Evolutionary conservation across 2,888 invertebrate species (phyloP).

Genomic region (Ariolimax columbianus): DNA sequence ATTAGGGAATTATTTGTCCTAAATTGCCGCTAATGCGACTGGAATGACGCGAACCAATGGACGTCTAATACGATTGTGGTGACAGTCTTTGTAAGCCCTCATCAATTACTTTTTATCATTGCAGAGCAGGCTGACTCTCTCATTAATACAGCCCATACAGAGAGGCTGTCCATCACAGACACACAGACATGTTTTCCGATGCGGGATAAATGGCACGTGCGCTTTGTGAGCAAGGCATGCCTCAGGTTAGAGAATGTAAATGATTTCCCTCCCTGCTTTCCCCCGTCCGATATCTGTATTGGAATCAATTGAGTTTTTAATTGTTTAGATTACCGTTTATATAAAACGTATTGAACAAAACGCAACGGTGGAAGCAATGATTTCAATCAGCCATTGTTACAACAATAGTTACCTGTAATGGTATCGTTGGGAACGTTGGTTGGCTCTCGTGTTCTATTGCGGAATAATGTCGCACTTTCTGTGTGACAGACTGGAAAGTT

Average conservation of each 20-base stretch:
- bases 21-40: slow-evolving; percentile 51
- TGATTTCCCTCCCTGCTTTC: neutral
- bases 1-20: slow-evolving; percentile 47
- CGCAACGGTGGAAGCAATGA: neutral
- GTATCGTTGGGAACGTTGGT: neutral
- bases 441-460: neutral
- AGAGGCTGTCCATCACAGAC: neutral
- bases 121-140: slow-evolving; percentile 8
- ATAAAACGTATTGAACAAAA: neutral
- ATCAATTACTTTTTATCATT: slow-evolving; percentile 51
- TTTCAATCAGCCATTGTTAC: neutral
- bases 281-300: neutral
- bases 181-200: neutral
- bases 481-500: neutral
- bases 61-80: slow-evolving; percentile 50
- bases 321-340: neutral
- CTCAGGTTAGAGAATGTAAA: neutral
- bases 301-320: slow-evolving; percentile 1
- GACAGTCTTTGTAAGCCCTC: slow-evolving; percentile 28
- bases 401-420: neutral
- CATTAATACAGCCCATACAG: slow-evolving; percentile 29
- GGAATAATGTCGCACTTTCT: neutral
- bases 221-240: neutral
- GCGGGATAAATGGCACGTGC: slow-evolving; percentile 4
- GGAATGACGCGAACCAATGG: slow-evolving; percentile 30